phyloP scores from a whole-genome alignment of 2,113 vertebrate species.

The Hypomesus transpacificus region DNA sequence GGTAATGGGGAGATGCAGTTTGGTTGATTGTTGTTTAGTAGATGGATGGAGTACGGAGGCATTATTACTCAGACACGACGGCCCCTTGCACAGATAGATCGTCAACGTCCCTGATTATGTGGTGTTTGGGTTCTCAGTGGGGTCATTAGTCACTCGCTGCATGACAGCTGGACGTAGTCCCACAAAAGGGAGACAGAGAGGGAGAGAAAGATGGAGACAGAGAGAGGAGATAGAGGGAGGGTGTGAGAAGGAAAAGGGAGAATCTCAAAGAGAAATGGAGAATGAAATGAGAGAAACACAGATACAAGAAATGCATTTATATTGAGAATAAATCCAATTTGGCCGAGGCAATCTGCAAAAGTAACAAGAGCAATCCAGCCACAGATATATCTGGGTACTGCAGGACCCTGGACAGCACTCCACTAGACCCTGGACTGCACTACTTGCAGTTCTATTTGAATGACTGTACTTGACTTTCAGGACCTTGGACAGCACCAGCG shows the following conservation, averaged over 20 bases:
- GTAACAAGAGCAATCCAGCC: no score
- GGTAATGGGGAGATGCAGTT: constrained; percentile 46
- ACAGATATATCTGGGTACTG: no score
- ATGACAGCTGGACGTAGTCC: constrained; percentile 55
- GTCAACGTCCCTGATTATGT: constrained; percentile 69
- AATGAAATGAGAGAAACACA: not conserved
- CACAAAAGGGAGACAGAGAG: constrained; percentile 22
- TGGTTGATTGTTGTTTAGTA: constrained; percentile 60
- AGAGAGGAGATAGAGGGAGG: not conserved
- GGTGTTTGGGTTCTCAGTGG: constrained; percentile 54
- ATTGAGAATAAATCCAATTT: no score
- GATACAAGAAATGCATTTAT: not conserved
- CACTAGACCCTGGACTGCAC: no score
- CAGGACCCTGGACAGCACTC: no score
- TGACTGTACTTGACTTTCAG: not conserved
- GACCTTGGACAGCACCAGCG: constrained; percentile 6
- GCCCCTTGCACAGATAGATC: constrained; percentile 59
- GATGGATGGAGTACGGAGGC: constrained; percentile 65
- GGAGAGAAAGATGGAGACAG: not conserved
- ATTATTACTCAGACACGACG: constrained; percentile 67
- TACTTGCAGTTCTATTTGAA: no score
- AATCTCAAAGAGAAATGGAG: not conserved
- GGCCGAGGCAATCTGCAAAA: no score
- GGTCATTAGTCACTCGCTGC: constrained; percentile 68
- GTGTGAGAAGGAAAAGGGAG: not conserved